Evolutionary conservation across 2,113 vertebrate genomes (phyloP).

Genomic region (Hassar affinis): DNA sequence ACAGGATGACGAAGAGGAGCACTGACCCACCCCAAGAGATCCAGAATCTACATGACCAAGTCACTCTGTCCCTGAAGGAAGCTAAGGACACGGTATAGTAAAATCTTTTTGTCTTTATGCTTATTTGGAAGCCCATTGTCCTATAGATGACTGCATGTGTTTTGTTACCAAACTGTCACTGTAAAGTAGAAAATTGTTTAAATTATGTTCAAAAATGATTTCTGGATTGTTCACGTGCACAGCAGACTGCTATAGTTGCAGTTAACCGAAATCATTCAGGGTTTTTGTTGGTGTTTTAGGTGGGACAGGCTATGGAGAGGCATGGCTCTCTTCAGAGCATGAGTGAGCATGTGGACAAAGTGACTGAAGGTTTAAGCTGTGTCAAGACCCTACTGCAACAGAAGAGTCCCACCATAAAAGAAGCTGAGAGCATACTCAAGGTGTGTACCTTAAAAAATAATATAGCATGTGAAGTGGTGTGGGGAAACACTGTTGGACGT

Average conservation of each 20-base stretch:
- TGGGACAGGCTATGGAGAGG: constrained; percentile 66
- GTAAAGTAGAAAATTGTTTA: background rate
- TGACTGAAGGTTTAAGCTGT: constrained; percentile 73
- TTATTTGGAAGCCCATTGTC: background rate
- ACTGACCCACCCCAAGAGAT: constrained; percentile 78
- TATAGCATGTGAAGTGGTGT: background rate
- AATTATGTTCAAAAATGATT: background rate
- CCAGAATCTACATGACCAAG: constrained; percentile 68
- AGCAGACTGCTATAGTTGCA: background rate
- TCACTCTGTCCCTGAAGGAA: constrained; percentile 72
- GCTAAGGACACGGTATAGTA: constrained; percentile 81
- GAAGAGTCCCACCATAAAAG: constrained; percentile 74
- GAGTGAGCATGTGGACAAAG: constrained; percentile 71
- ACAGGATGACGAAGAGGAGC: constrained; percentile 71
- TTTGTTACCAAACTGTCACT: background rate
- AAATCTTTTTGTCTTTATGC: background rate
- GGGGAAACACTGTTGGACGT: background rate
- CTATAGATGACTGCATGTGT: background rate
- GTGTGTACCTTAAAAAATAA: constrained; percentile 59
- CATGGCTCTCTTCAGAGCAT: constrained; percentile 70
- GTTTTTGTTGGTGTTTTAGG: constrained; percentile 55
- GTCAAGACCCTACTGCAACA: constrained; percentile 80
- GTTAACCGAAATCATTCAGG: background rate
- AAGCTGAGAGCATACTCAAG: constrained; percentile 84
- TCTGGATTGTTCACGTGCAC: background rate